phyloP scores from a whole-genome alignment of 2,113 vertebrate species.

The Mystacornis crossleyi region DNA sequence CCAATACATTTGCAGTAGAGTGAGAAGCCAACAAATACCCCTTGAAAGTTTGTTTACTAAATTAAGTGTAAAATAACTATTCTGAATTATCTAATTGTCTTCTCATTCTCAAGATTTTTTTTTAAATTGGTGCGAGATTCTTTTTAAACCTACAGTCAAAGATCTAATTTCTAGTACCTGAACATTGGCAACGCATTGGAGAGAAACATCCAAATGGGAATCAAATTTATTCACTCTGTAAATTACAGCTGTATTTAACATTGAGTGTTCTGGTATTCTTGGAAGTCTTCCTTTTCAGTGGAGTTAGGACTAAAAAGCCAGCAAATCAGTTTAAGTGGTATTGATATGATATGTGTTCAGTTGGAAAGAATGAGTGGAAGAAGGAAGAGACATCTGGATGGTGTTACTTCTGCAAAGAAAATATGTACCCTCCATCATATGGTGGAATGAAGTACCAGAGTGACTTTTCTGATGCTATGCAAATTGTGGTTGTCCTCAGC shows the following conservation, averaged over 20 bases:
- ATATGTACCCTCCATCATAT: neutral
- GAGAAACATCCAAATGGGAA: neutral
- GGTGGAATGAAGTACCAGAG: neutral
- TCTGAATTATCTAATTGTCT: neutral
- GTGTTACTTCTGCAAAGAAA: conserved; percentile 6
- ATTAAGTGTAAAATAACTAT: neutral
- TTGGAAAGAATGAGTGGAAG: neutral
- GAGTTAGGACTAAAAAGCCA: neutral
- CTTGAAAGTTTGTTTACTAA: neutral
- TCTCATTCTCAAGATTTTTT: neutral
- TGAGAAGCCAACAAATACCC: neutral
- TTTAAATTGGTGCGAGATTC: neutral
- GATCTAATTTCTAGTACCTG: neutral
- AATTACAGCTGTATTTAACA: neutral
- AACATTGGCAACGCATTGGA: neutral
- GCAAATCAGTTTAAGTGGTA: neutral
- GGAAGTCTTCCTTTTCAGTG: neutral
- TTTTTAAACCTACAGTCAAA: neutral
- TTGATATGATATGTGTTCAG: neutral
- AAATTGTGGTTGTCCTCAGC: neutral
- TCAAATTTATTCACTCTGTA: neutral
- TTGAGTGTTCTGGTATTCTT: neutral
- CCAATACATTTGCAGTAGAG: neutral
- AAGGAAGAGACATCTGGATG: neutral
- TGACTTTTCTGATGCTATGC: neutral